Base-by-base conservation (phyloP, 1,140 invertebrate genomes). In the Drosophila nebulosa region DNA sequence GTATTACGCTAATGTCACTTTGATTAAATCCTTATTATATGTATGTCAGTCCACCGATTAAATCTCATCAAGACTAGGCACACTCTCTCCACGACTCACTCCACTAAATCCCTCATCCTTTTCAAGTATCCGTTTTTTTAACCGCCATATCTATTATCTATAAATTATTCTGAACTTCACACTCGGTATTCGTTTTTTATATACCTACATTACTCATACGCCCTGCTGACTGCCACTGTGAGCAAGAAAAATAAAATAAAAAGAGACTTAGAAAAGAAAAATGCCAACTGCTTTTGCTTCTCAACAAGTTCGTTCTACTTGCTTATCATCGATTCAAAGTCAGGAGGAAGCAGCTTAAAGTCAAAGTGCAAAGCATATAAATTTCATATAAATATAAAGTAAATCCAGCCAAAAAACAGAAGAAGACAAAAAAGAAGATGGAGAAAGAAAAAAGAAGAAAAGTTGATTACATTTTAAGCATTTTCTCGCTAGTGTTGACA, bases 201-300 rank as follows among this genome's bases (percentile, higher is more conserved):
- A 56, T 51, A 46, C 3, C 16, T 46, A 81, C 55, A 83, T 83
- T 70, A 69, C 65, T 65, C 69, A 83, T 78, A 81, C 78, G 79
- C 78, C 74, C 39, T 57, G 74, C 4, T 46, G 16, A 18, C 39
- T 21, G 16, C 18, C 9, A 21, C 16, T 10, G 39, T n/a, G 0
- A 30, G 27, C 4, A 30, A 32, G 10, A 32, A 32, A 32, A 32
- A 32, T 10, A 3, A 32, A 32, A 9, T 9, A 30, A 30, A 30
- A 30, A 9, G 30, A 32, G 30, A 32, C 30, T 3, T 32, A 10
- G 16, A 46, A 7, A 46, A 46, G 39, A 46, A 46, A 46, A 46
- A 46, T 21, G 39, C 16, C 39, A 46, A 46, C 39, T 21, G 9
- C 39, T 46, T 62, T 30, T 60, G 42, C 42, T 36, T 69, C 68